Conservation (phyloP, 2,888 invertebrate genomes). For the Acronicta aceris region DNA sequence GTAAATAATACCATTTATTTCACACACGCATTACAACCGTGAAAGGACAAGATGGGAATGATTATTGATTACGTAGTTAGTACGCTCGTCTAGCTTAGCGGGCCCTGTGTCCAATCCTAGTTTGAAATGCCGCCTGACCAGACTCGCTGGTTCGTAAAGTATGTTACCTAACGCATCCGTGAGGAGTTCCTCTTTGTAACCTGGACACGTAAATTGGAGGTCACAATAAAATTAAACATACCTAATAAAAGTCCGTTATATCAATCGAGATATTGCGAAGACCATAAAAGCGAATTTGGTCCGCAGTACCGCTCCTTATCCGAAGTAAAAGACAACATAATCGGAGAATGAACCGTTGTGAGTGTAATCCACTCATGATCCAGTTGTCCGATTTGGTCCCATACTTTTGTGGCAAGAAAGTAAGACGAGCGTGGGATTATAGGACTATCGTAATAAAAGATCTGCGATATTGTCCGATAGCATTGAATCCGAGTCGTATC, state of each 20-base stretch:
- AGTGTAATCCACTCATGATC: conserved; percentile 65
- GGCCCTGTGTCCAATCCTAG: conserved; percentile 63
- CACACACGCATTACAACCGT: conserved; percentile 26
- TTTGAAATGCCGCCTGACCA: conserved; percentile 74
- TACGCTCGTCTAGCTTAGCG: conserved; percentile 54
- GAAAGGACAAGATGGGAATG: conserved; percentile 48
- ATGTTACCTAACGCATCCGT: conserved; percentile 73
- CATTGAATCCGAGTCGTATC: conserved; percentile 53
- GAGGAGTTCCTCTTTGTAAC: conserved; percentile 62
- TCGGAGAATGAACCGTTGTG: conserved; percentile 71
- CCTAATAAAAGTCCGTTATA: conserved; percentile 57
- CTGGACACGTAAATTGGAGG: conserved; percentile 20
- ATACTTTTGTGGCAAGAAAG: conserved; percentile 71
- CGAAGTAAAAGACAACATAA: conserved; percentile 55
- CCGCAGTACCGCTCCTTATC: conserved; percentile 56
- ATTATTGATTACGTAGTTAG: conserved; percentile 53
- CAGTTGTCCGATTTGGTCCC: conserved; percentile 72
- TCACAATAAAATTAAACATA: conserved; percentile 13
- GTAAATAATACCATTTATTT: conserved; percentile 30
- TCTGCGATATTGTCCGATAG: conserved; percentile 60
- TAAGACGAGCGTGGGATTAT: conserved; percentile 78
- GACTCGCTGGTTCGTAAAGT: conserved; percentile 68
- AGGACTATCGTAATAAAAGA: conserved; percentile 70
- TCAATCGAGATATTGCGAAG: conserved; percentile 33
- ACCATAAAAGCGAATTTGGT: conserved; percentile 53